These are phyloP conservation scores for Dromiciops gliroides DNA, from an alignment of 2,113 vertebrate species.

Conservation along the genomic window DNA sequence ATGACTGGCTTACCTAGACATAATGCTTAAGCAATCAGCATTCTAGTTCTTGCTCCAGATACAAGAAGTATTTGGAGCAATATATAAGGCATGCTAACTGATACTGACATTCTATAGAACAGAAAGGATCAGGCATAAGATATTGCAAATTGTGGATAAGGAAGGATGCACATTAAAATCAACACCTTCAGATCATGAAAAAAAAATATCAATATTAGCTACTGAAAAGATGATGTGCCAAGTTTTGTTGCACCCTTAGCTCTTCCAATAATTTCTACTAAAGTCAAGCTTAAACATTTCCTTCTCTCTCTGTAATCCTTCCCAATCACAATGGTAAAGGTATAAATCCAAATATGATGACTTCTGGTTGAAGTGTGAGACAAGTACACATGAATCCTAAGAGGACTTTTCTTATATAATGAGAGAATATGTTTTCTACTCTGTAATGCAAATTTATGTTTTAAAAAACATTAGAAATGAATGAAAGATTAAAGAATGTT, in stretches of 20 bases:
- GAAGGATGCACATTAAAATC: not conserved
- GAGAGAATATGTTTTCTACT: conserved; percentile 8
- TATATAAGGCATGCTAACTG: conserved; percentile 4
- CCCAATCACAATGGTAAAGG: not conserved
- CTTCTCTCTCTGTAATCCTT: not conserved
- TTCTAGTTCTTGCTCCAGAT: not conserved
- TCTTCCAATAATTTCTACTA: not conserved
- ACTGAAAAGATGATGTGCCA: not conserved
- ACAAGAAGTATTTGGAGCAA: not conserved
- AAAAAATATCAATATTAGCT: not conserved
- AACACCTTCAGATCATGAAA: not conserved
- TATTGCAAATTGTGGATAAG: not conserved
- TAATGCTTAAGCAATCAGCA: not conserved
- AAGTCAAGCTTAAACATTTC: not conserved
- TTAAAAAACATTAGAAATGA: not conserved
- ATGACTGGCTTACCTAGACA: not conserved
- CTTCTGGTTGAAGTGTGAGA: conserved; percentile 41
- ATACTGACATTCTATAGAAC: conserved; percentile 14
- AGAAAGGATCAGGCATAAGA: conserved; percentile 5
- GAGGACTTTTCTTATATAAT: not conserved
- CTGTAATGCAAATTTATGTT: conserved; percentile 4
- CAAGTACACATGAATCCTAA: not conserved
- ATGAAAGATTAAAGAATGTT: not conserved
- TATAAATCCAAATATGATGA: not conserved
- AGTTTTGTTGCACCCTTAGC: not conserved